Conservation (phyloP, 1,140 invertebrate genomes). For the Leptopilina boulardi region DNA sequence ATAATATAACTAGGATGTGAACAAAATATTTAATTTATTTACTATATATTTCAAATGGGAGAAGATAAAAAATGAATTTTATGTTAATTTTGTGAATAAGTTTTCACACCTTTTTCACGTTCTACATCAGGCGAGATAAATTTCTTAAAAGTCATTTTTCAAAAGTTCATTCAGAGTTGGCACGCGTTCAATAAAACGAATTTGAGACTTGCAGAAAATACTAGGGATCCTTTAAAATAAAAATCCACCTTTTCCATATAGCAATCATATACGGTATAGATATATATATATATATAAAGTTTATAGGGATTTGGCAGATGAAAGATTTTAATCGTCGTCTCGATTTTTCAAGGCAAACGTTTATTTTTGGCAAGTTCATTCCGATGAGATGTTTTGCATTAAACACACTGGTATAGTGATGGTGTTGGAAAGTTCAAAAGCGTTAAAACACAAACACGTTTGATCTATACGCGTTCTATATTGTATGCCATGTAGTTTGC, state of each 20-base stretch:
- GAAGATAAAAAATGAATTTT: too few relatives aligned
- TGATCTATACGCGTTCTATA: background rate
- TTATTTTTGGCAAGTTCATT: slow-evolving; percentile 27
- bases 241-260: slow-evolving; percentile 2
- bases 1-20: too few relatives aligned
- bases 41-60: too few relatives aligned
- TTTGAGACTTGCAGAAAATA: background rate
- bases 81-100: background rate
- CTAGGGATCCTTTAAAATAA: background rate
- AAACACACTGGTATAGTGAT: background rate
- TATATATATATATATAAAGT: too few relatives aligned
- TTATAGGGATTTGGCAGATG: background rate
- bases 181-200: slow-evolving; percentile 3
- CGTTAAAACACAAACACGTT: slow-evolving; percentile 25
- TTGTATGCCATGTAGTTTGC: background rate
- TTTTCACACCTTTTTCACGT: slow-evolving; percentile 12
- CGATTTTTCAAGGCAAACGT: background rate
- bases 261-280: background rate
- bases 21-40: too few relatives aligned
- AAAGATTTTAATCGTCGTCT: slow-evolving; percentile 30
- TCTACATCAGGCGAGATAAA: slow-evolving; percentile 3
- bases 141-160: slow-evolving; percentile 13
- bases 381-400: slow-evolving; percentile 22
- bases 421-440: background rate
- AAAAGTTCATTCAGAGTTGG: slow-evolving; percentile 20